Conservation (phyloP, 2,113 vertebrate species). For the Gymnarchus niloticus region DNA sequence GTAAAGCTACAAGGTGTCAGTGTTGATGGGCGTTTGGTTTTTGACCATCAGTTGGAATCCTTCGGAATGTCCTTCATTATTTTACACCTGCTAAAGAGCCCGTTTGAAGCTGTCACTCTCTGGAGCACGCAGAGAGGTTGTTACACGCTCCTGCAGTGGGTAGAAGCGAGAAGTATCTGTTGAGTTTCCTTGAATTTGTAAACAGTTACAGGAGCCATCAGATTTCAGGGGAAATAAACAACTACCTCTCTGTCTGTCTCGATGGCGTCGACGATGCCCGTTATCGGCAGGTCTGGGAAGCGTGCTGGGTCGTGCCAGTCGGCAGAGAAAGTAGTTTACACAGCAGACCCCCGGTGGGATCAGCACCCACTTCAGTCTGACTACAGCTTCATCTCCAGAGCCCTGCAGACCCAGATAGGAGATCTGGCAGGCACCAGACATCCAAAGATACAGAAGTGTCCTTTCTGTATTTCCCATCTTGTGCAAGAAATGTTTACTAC, state of each 20-base stretch:
- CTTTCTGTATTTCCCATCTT: no score
- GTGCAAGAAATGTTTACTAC: not conserved
- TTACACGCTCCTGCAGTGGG: not conserved
- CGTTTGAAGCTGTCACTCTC: not conserved
- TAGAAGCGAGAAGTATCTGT: not conserved
- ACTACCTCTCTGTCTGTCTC: constrained; percentile 36
- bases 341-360: not conserved
- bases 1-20: not conserved
- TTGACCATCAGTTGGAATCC: not conserved
- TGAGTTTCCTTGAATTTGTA: constrained; percentile 36
- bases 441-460: not conserved
- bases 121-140: not conserved
- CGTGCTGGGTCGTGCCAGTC: constrained; percentile 22
- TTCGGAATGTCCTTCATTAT: not conserved
- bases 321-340: not conserved
- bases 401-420: not conserved
- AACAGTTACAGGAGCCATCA: constrained; percentile 44
- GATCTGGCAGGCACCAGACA: not conserved
- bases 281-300: not conserved
- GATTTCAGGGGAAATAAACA: constrained; percentile 44
- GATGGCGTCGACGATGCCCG: constrained; percentile 21
- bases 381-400: not conserved
- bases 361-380: no score
- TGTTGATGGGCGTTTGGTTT: not conserved
- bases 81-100: not conserved